Evolutionary conservation across 2,888 invertebrate genomes (phyloP).

Genomic region (Anaspis maculata): DNA sequence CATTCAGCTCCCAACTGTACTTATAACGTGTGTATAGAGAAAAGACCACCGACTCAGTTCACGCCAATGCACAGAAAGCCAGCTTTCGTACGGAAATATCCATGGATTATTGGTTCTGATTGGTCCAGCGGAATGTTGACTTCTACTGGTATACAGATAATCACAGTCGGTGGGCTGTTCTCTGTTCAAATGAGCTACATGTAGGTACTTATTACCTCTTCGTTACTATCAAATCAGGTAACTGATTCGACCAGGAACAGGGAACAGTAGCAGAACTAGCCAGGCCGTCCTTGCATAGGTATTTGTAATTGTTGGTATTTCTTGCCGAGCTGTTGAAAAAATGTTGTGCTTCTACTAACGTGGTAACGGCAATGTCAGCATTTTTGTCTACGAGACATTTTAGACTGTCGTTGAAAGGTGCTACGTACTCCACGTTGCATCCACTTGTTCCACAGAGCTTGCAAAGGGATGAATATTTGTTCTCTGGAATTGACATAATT

Average conservation of each 20-base stretch:
- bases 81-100: no score
- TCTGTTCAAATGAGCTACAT: not conserved
- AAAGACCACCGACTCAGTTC: no score
- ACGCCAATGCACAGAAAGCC: no score
- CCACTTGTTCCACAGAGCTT: conserved; percentile 24
- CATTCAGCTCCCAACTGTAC: no score
- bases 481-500: conserved; percentile 14
- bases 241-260: conserved; percentile 55
- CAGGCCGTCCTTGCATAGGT: conserved; percentile 34
- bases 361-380: conserved; percentile 51
- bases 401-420: conserved; percentile 22
- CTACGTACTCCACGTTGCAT: conserved; percentile 16
- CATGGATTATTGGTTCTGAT: no score
- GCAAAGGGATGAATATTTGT: conserved; percentile 26
- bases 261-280: conserved; percentile 31
- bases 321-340: conserved; percentile 23
- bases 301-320: conserved; percentile 25
- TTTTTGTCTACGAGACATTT: conserved; percentile 40
- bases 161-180: not conserved
- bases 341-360: conserved; percentile 34
- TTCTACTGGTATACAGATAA: no score
- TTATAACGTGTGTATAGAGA: no score
- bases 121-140: no score
- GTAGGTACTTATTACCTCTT: not conserved
- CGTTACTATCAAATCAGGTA: conserved; percentile 21